Conservation (phyloP, 2,113 vertebrate genomes). For the Anhinga anhinga region DNA sequence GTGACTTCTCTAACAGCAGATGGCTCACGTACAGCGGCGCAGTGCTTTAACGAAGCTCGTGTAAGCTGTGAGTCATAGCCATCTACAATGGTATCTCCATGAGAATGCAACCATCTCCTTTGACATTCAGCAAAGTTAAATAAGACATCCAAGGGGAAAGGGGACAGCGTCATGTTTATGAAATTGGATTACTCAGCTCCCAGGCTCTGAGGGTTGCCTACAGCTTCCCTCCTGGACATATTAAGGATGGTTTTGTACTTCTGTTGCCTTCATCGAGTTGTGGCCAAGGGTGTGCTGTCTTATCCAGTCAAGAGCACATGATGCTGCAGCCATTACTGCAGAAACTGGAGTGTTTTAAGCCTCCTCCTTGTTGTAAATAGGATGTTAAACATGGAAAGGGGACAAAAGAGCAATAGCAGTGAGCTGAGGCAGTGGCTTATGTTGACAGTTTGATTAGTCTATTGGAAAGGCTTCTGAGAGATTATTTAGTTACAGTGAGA, state of each 20-base stretch:
- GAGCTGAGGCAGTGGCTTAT: slow-evolving; percentile 54
- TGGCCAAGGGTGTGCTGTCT: not conserved
- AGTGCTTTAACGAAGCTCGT: not conserved
- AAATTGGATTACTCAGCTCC: not conserved
- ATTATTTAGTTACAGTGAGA: slow-evolving; percentile 53
- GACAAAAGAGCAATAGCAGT: slow-evolving; percentile 55
- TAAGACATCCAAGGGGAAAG: not conserved
- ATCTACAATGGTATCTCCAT: not conserved
- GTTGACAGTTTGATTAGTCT: slow-evolving; percentile 67
- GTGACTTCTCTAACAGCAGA: not conserved
- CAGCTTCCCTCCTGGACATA: not conserved
- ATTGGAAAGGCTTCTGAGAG: slow-evolving; percentile 65
- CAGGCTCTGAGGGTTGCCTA: not conserved
- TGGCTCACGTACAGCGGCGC: rapidly evolving
- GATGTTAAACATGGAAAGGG: slow-evolving; percentile 30
- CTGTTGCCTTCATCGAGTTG: not conserved
- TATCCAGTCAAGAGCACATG: not conserved
- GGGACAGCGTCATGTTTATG: not conserved
- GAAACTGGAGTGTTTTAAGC: not conserved
- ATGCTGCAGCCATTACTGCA: not conserved
- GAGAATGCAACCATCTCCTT: not conserved
- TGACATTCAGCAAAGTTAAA: not conserved
- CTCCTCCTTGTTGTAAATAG: slow-evolving; percentile 37
- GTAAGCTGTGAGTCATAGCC: not conserved
- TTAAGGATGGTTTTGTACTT: not conserved